Base-by-base conservation (phyloP, 2,888 invertebrate genomes). In the Caradrina clavipalpis region DNA sequence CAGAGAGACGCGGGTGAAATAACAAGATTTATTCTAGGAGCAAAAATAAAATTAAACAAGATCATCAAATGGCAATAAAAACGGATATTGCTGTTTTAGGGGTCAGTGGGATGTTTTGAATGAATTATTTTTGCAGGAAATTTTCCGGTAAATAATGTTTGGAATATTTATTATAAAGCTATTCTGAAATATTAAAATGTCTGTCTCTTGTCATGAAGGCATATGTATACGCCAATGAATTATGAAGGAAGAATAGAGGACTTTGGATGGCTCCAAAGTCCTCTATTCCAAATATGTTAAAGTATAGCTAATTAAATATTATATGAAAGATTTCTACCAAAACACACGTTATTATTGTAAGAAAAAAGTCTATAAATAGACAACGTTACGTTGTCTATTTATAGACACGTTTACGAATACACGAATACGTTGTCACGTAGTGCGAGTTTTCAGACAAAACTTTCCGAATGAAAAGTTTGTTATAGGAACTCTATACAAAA, bases 11-110 rank as follows among this genome's bases (percentile, higher is more conserved):
- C 56, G 60, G 58, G 21, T 8, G 60, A 72, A 71, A 73, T 66
- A 57, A 47, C 64, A 69, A 62, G 71, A 73, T 62, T 73, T 67
- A 79, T 78, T 78, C 78, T 54, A 58, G 35, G 50, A 39, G 71
- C 62, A 78, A 59, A 78, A 82, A 79, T 79, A 81, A 82, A 82
- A 80, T 73, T 63, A 80, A 63, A 74, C 58, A 76, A 61, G 65
- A 51, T 64, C 73, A 72, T 82, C 67, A 65, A 72, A 77, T 80
- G 58, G 67, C 63, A 69, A 72, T 69, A 81, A 81, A 78, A 80
- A 71, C 50, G 39, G 62, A 81, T 75, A 69, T 73, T 73, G 65
- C 61, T 57, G 58, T 67, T 75, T 73, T 65, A 81, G 78, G 62
- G 78, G 51, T 21, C 77, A 51, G 56, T 63, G 22, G 13, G 13